Percentiles rank a stretch among this genome's conserved stretches.
These are phyloP conservation scores for Agrotis ipsilon DNA, from an alignment of 2,888 invertebrate genomes.

Conservation along the genomic window DNA sequence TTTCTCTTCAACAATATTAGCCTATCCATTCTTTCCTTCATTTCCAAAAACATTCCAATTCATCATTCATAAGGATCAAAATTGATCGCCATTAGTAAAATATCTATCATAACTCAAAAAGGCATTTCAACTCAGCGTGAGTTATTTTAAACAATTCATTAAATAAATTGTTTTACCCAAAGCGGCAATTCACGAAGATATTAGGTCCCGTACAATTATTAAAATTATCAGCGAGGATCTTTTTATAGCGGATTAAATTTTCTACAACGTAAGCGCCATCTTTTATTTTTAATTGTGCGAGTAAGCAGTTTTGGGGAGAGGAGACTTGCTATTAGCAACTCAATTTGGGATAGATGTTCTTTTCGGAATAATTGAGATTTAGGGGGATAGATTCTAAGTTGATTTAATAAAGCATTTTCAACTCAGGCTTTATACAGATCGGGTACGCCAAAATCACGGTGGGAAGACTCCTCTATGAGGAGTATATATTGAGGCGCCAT, in stretches of 20 bases:
- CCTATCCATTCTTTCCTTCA: constrained; percentile 8
- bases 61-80: constrained; percentile 37
- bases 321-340: constrained; percentile 35
- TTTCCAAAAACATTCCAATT: constrained; percentile 24
- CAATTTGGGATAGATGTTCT: constrained; percentile 1
- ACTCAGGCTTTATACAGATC: too few relatives aligned
- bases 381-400: too few relatives aligned
- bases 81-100: constrained; percentile 32
- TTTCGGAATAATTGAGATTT: constrained; percentile 7
- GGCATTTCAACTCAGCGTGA: constrained; percentile 13
- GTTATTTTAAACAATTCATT: constrained; percentile 62
- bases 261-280: constrained; percentile 48
- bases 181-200: constrained; percentile 58
- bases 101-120: constrained; percentile 31
- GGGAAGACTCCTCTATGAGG: too few relatives aligned
- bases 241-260: constrained; percentile 62
- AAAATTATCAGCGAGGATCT: constrained; percentile 61
- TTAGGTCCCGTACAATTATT: constrained; percentile 66
- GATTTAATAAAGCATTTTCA: too few relatives aligned
- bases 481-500: too few relatives aligned
- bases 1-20: not conserved
- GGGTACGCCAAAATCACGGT: too few relatives aligned
- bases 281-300: constrained; percentile 55
- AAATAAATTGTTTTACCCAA: constrained; percentile 57
- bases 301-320: constrained; percentile 24